phyloP scores from a whole-genome alignment of 2,797 vertebrate genomes.

The Hephaestus fuliginosus region DNA sequence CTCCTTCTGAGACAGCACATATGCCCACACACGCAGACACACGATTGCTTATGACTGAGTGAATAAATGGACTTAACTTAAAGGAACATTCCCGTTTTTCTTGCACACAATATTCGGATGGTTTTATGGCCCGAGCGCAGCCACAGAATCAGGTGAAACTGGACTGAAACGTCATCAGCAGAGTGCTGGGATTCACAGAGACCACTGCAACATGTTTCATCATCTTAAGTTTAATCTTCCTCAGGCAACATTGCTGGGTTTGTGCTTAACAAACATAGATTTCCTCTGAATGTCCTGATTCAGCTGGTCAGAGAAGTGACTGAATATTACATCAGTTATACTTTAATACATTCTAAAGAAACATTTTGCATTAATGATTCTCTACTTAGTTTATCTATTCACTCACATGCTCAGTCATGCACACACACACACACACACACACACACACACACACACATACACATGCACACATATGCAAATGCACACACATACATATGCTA shows the following conservation, averaged over 20 bases:
- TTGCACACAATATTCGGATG: conserved; percentile 58
- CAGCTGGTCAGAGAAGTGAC: conserved; percentile 15
- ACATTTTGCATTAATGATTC: conserved; percentile 30
- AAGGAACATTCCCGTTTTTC: conserved; percentile 60
- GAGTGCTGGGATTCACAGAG: conserved; percentile 20
- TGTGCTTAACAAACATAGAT: neutral
- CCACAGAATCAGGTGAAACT: conserved; percentile 42
- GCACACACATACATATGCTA: conserved; percentile 18
- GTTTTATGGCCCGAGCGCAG: conserved; percentile 39
- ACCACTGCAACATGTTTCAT: conserved; percentile 29
- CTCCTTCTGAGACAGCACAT: conserved; percentile 91
- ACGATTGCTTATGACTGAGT: conserved; percentile 17
- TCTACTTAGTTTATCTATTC: conserved; percentile 44
- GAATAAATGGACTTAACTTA: conserved; percentile 46
- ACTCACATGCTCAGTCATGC: conserved; percentile 23
- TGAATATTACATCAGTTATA: conserved; percentile 40
- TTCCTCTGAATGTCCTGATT: conserved; percentile 33
- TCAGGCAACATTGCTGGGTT: conserved; percentile 20
- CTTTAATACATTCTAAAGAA: conserved; percentile 37
- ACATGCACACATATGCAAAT: conserved; percentile 21
- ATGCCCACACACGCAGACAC: conserved; percentile 39
- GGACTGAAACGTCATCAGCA: conserved; percentile 41
- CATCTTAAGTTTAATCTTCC: conserved; percentile 25
- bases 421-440: conserved; percentile 17
- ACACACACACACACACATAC: conserved; percentile 17